Conservation (phyloP, 2,113 vertebrate species). For the Erythrocercus mccallii region DNA sequence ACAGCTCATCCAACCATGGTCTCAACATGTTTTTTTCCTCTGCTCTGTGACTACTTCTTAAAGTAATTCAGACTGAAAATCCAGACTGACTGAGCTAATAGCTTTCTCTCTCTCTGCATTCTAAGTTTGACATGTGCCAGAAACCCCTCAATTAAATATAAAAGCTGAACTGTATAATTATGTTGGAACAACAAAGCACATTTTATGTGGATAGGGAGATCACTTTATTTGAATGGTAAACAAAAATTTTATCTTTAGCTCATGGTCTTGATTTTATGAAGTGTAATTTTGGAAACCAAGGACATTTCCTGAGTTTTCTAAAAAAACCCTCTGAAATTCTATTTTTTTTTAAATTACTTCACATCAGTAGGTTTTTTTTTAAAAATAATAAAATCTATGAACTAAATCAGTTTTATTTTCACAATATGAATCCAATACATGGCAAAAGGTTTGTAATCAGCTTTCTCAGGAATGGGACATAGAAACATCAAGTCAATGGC, state of each 20-base stretch:
- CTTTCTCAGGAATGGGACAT: background rate
- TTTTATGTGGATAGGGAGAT: background rate
- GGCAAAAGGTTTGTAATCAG: background rate
- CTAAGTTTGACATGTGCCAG: conserved; percentile 17
- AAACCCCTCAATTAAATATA: background rate
- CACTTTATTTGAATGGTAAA: background rate
- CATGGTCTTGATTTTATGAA: background rate
- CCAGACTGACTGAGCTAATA: background rate
- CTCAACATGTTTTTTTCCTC: background rate
- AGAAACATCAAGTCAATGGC: background rate
- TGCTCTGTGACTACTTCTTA: background rate
- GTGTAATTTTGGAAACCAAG: background rate
- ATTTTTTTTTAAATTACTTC: no score
- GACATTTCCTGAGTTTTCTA: background rate
- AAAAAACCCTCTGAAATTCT: no score
- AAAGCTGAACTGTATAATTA: background rate
- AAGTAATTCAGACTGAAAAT: background rate
- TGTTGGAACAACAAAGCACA: background rate
- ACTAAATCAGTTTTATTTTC: fast-evolving
- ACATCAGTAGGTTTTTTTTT: no score
- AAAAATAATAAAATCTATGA: no score
- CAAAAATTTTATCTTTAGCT: background rate
- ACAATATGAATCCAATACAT: background rate
- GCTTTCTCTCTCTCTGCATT: background rate
- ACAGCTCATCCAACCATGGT: background rate